Evolutionary conservation across 2,797 vertebrate genomes (phyloP).

Genomic region (Sardinella longiceps): DNA sequence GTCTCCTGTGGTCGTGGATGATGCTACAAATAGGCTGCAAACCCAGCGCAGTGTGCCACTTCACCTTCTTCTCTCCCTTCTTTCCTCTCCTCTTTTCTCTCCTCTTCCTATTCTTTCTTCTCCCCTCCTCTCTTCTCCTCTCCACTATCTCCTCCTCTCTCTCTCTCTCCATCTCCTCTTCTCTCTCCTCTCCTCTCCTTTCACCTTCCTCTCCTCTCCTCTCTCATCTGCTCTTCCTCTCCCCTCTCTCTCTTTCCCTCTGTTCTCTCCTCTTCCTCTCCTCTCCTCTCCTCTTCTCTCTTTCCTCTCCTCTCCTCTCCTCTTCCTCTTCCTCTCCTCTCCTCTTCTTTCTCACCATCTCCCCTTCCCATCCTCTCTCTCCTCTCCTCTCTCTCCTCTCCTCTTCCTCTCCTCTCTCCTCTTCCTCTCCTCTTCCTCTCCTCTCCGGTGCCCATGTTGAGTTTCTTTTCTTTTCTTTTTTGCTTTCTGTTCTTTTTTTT

Average conservation of each 20-base stretch:
- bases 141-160: too few relatives aligned
- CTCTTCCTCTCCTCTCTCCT: too few relatives aligned
- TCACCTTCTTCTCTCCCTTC: neutral
- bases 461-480: constrained; percentile 27
- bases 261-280: neutral
- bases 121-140: neutral
- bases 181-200: neutral
- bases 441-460: constrained; percentile 39
- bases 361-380: neutral
- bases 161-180: too few relatives aligned
- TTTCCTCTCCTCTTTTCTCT: neutral
- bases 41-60: neutral
- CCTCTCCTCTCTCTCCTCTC: neutral
- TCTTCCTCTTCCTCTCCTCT: neutral
- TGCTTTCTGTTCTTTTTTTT: neutral
- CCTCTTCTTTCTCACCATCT: neutral
- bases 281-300: neutral
- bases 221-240: neutral
- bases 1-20: neutral
- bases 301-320: too few relatives aligned
- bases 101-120: neutral
- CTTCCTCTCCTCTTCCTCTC: too few relatives aligned
- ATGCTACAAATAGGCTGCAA: neutral
- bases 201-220: neutral
- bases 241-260: neutral